These are phyloP conservation scores for Paratilapia polleni DNA, from an alignment of 2,113 vertebrate species.

Conservation along the genomic window DNA sequence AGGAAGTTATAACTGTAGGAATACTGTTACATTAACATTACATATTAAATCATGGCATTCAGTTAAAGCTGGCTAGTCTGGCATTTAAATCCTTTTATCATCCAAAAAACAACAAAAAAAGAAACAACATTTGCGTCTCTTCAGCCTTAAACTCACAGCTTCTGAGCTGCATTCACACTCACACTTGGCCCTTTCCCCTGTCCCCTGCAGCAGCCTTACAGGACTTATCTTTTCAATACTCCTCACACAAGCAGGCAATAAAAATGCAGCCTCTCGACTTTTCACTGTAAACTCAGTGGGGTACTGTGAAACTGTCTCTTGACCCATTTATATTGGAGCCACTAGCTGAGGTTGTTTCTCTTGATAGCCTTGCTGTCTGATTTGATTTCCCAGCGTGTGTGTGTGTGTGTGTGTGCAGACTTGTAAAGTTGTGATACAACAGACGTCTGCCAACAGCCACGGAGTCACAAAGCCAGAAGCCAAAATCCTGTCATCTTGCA, in stretches of 20 bases:
- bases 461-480: background rate
- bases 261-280: constrained; percentile 12
- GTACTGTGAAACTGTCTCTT: constrained; percentile 11
- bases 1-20: background rate
- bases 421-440: constrained; percentile 7
- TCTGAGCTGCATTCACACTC: background rate
- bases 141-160: background rate
- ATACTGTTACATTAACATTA: background rate
- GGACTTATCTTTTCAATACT: constrained; percentile 37
- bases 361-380: background rate
- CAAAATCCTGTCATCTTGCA: background rate
- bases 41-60: background rate
- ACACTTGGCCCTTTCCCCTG: background rate
- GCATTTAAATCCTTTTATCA: background rate
- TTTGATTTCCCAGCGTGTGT: background rate
- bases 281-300: constrained; percentile 9
- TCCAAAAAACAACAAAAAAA: background rate
- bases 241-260: constrained; percentile 18
- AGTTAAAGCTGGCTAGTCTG: background rate
- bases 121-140: background rate
- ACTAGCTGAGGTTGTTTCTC: background rate
- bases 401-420: background rate
- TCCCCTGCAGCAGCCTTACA: constrained; percentile 7
- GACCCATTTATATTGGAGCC: constrained; percentile 1
- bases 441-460: background rate